Evolutionary conservation across 2,797 vertebrate genomes (phyloP), one percentile per base, ranked within the genome.

Genomic region (Poecilia picta): DNA sequence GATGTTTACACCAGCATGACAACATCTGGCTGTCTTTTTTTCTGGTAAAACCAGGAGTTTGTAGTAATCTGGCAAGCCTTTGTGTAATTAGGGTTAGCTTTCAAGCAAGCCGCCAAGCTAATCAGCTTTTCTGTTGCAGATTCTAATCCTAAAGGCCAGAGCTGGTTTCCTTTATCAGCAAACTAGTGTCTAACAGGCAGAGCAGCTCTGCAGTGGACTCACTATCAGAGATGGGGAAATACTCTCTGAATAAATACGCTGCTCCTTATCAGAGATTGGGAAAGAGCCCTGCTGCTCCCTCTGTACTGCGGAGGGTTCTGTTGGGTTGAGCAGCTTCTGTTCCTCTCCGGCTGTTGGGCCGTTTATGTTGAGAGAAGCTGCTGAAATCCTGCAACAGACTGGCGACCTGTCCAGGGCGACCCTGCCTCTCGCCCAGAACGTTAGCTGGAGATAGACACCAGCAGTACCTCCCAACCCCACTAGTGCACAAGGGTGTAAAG

Each of bases 81-180:
- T 90, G 93, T 87, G 88, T 91, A 90, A 92, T 94, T 93, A 92
- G 87, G 82, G 84, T 78, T 90, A 91, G 89, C 94, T 84, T 93
- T 76, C 78, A 81, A 85, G 76, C 85, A 81, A 92, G 90, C 87
- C 31, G 28, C 68, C 47, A 55, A 51, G 80, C 85, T 95, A 95
- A 95, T 94, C 94, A 93, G 94, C 94, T 95, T 94, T 95, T 76
- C 87, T 90, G 5, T 79, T 78, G 86, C 85, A 81, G 91, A 88
- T 89, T 85, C 86, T 95, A 94, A 94, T 95, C 94, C 93, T 83
- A 88, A 93, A 91, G 91, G 91, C 92, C 87, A 86, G 86, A 41
- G 87, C 91, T 85, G 87, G 88, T 89, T 93, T 93, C 86, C 87
- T 85, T 92, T 91, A 92, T 95, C 91, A 92, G 85, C 88, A 85